These are phyloP conservation scores for Eubasilissa splendida DNA, from an alignment of 2,888 invertebrate genomes.

Conservation along the genomic window DNA sequence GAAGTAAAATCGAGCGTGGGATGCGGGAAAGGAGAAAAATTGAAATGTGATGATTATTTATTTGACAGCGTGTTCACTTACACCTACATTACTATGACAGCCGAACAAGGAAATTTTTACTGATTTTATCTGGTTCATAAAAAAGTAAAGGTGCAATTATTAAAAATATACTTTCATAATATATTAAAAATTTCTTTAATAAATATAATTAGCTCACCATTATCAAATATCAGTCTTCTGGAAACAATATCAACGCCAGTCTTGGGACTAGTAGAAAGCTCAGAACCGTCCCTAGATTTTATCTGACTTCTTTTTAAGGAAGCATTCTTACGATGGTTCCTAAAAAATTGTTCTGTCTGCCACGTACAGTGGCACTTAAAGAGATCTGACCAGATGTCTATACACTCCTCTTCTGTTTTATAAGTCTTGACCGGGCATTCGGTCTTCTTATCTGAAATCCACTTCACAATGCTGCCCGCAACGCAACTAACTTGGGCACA, in stretches of 20 bases:
- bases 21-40: too few species aligned
- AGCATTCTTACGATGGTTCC: slow-evolving; percentile 71
- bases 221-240: slow-evolving; percentile 68
- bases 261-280: slow-evolving; percentile 68
- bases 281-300: slow-evolving; percentile 38
- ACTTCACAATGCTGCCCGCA: slow-evolving; percentile 68
- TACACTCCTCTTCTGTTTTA: slow-evolving; percentile 74
- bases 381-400: slow-evolving; percentile 73
- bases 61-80: too few species aligned
- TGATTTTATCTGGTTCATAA: too few species aligned
- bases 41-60: too few species aligned
- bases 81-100: too few species aligned
- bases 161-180: too few species aligned
- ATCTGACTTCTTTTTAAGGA: slow-evolving; percentile 69
- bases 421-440: slow-evolving; percentile 68
- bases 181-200: too few species aligned
- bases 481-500: slow-evolving; percentile 68
- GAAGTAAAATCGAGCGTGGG: too few species aligned
- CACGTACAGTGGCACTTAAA: slow-evolving; percentile 77
- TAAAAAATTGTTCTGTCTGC: slow-evolving; percentile 71
- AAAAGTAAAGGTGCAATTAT: too few species aligned
- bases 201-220: slow-evolving; percentile 39
- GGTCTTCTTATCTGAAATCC: slow-evolving; percentile 63
- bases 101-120: too few species aligned
- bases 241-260: slow-evolving; percentile 61